These are phyloP conservation scores for Nymphalis urticae DNA, from an alignment of 2,888 invertebrate species.

Conservation along the genomic window DNA sequence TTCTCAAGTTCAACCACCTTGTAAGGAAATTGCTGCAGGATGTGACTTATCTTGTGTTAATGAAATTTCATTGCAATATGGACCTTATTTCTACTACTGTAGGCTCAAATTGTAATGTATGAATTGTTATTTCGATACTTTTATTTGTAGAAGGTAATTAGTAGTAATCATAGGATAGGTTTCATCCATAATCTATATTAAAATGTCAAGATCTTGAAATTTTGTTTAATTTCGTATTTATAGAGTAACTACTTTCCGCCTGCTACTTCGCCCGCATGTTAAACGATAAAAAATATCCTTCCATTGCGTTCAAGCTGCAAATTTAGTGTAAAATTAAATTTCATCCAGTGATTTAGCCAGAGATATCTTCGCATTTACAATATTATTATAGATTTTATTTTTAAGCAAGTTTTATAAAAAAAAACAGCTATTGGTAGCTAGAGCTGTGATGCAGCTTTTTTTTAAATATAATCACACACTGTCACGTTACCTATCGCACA, in stretches of 20 bases:
- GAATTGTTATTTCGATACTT: not conserved
- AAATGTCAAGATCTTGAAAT: slow-evolving; percentile 10
- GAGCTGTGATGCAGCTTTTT: too few relatives aligned
- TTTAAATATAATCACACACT: too few relatives aligned
- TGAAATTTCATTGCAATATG: slow-evolving; percentile 4
- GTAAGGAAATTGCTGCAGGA: slow-evolving; percentile 20
- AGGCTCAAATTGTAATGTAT: slow-evolving; percentile 1
- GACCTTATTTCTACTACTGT: not conserved
- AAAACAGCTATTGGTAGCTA: too few relatives aligned
- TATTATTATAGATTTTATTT: too few relatives aligned
- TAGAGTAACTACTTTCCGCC: not conserved
- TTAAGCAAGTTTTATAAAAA: too few relatives aligned
- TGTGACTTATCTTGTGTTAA: slow-evolving; percentile 15
- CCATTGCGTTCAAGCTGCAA: too few relatives aligned
- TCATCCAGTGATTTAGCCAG: too few relatives aligned
- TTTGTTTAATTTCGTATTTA: not conserved
- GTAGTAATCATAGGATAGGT: slow-evolving; percentile 5
- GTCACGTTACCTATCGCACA: too few relatives aligned
- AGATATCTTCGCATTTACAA: too few relatives aligned
- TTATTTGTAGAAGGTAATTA: slow-evolving; percentile 20
- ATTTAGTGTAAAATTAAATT: too few relatives aligned
- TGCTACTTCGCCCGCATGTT: too few relatives aligned
- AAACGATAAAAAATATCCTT: too few relatives aligned
- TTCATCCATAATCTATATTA: slow-evolving; percentile 2
- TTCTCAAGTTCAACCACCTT: slow-evolving; percentile 25